Conservation (phyloP, 2,888 invertebrate species). For the Athalia circularis region DNA sequence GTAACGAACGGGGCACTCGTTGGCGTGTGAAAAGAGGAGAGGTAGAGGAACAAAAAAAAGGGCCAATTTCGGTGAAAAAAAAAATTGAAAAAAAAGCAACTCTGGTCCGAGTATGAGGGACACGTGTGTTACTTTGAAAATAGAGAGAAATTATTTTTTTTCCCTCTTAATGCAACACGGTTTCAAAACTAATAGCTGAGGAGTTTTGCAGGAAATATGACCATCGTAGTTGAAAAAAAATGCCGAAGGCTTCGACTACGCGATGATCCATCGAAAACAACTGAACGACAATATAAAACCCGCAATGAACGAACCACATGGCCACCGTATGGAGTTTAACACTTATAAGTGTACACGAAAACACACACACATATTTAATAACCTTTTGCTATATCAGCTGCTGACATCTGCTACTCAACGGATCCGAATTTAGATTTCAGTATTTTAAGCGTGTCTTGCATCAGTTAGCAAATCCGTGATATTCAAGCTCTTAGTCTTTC, state of each 20-base stretch:
- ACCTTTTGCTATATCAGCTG: slow-evolving; percentile 47
- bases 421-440: slow-evolving; percentile 30
- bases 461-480: slow-evolving; percentile 17
- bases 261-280: slow-evolving; percentile 16
- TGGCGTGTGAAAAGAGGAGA: neutral
- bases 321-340: slow-evolving; percentile 55
- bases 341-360: slow-evolving; percentile 17
- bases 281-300: slow-evolving; percentile 55
- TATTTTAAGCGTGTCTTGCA: neutral
- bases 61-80: neutral
- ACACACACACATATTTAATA: slow-evolving; percentile 31
- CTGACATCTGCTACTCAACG: slow-evolving; percentile 48
- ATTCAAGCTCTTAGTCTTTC: slow-evolving; percentile 1
- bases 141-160: slow-evolving; percentile 2
- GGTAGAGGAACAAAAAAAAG: too few relatives aligned
- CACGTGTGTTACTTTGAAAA: slow-evolving; percentile 32
- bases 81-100: neutral
- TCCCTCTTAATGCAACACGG: too few relatives aligned
- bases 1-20: neutral
- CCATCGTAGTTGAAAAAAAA: neutral
- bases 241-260: neutral
- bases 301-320: slow-evolving; percentile 58
- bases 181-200: too few relatives aligned
- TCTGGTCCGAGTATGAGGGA: slow-evolving; percentile 24
- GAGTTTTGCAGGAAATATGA: too few relatives aligned